A percentile compares a stretch with the other conserved stretches of the same genome.
These are phyloP conservation scores for Mungos mungo DNA, from an alignment of 2,113 vertebrate species.

Conservation along the genomic window DNA sequence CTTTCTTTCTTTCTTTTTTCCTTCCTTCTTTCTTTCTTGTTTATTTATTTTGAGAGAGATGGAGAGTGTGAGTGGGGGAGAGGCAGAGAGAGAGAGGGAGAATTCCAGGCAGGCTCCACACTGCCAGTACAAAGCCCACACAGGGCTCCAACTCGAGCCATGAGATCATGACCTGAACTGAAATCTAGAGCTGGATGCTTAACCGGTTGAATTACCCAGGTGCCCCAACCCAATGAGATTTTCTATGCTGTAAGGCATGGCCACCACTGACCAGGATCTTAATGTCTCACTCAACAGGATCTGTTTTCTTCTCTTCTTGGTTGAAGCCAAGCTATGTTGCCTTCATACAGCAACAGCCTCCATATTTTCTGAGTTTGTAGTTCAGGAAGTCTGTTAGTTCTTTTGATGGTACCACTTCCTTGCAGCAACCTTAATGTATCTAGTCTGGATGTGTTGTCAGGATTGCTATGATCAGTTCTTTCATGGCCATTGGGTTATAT, in stretches of 20 bases:
- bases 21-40: no score
- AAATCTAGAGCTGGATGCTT: no score
- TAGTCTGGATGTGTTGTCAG: not conserved
- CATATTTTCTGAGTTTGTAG: not conserved
- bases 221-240: not conserved
- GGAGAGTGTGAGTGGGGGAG: no score
- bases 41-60: no score
- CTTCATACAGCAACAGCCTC: not conserved
- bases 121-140: no score
- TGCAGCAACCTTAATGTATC: not conserved
- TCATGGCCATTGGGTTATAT: not conserved
- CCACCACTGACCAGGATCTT: not conserved
- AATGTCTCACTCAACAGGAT: not conserved
- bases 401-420: not conserved
- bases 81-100: no score
- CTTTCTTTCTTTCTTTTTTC: no score
- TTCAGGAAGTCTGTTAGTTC: not conserved
- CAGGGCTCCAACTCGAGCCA: no score
- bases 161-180: no score
- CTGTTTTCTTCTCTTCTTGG: not conserved
- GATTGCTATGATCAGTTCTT: not conserved
- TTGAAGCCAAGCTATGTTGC: not conserved
- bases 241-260: not conserved
- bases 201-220: no score
- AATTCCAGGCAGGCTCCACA: no score